Base-by-base conservation (phyloP, 2,113 vertebrate genomes). In the Fulmarus glacialis region DNA sequence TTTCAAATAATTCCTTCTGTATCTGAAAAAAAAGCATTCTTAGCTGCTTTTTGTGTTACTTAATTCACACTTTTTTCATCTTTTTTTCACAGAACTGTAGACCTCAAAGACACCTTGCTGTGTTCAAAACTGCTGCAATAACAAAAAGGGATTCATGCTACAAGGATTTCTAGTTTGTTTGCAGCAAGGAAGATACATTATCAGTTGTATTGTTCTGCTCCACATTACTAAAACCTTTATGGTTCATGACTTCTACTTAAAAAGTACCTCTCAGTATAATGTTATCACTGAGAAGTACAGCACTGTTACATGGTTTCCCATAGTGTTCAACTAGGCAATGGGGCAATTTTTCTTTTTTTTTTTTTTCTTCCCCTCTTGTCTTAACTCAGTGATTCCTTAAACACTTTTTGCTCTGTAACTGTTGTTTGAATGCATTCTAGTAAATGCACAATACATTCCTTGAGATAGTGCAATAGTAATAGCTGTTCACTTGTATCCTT, bases 331-430 rank as follows among this genome's bases (percentile, higher is more conserved):
- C 42, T 7, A 64, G 3, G 3, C 13, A 74, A 48, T 27, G 53
- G 4, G 3, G 4, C 2, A 48, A 8, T 38, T 68, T 81, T 34
- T 8, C 2, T 5, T 24, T 23, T 26, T 6, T 3, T 36, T 34
- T 18, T 40, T 26, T 59, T 30, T 8, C 4, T 70, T 32, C 2
- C 17, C 27, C 5, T 62, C 13, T 45, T 84, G 4, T 55, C 29
- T 68, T 82, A 74, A 56, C 24, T 64, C 23, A 4, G 1, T 58
- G 9, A 79, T 80, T 66, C 40, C 19, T 78, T 62, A 48, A 62
- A 24, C 5, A 23, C 1, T 43, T 67, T 70, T 75, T 85, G 8
- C 8, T 73, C 24, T 1, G 0, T 26, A 77, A n/a, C 6, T 32
- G 43, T 90, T 55, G 9, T 38, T 67, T 70, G 26, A 85, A 63